Evolutionary conservation across 1,140 invertebrate genomes (phyloP), one percentile per base, ranked within the genome.

Genomic region (Pseudomyrmex cubaensis): DNA sequence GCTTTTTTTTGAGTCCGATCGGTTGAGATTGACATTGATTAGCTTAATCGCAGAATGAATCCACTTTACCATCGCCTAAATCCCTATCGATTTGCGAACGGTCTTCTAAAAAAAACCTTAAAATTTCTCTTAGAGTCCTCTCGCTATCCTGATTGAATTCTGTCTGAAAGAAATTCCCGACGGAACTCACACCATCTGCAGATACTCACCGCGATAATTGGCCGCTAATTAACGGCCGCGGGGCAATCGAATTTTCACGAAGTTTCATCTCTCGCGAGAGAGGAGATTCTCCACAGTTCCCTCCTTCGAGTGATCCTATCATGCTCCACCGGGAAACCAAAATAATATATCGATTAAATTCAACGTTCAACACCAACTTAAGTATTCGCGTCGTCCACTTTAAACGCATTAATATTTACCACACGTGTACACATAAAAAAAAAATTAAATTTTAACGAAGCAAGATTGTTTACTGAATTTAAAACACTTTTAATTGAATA

Each of bases 181-280:
- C 17, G 62, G 64, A 75, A 82, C 61, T 25, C 59, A 25, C 44
- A 54, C 57, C 66, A 63, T 80, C 54, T 78, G 69, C 54, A 70
- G 67, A 63, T 63, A 70, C 57, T 69, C 75, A 59, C 15, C 54
- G 75, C 66, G 67, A 88, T 88, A 87, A 88, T 88, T 87, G 77
- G 87, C 83, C 56, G 61, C 77, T 88, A 88, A 88, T 88, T 88
- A 87, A 88, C 57, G 52, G 7, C 73, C 77, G 50, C 57, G 15
- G 56, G 73, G 85, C 57, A 78, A 88, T 88, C 83, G 83, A 87
- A 87, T 88, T 85, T 85, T 76, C 67, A 83, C 48, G 8, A 87
- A 87, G 84, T 87, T 87, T 85, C 83, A 82, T 82, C 76, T 70
- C 61, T 74, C 83, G 63, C 76, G 57, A 56, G 63, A 75, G 66